These are phyloP conservation scores for Molossus molossus DNA, from an alignment of 2,797 vertebrate species.

Conservation along the genomic window DNA sequence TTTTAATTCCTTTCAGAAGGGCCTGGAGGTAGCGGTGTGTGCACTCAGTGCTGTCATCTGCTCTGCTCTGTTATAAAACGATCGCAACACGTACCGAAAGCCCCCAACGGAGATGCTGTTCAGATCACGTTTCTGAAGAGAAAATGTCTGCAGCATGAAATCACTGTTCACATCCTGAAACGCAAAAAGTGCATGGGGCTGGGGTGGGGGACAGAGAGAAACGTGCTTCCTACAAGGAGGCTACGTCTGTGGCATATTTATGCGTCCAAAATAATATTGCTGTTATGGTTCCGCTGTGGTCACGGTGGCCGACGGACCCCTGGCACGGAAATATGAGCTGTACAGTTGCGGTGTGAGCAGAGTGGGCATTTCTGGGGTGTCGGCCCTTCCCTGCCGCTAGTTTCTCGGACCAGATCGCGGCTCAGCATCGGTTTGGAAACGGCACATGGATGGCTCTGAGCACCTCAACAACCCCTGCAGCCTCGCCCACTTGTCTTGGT, in stretches of 20 bases:
- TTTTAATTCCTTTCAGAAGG: too few species aligned
- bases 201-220: too few species aligned
- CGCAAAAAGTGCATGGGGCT: background rate
- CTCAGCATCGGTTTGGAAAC: rapidly evolving
- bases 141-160: background rate
- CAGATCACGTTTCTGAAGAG: background rate
- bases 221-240: background rate
- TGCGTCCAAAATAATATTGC: too few species aligned
- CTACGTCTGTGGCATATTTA: rapidly evolving
- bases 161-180: background rate
- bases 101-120: background rate
- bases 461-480: too few species aligned
- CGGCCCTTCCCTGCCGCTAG: rapidly evolving
- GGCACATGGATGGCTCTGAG: too few species aligned
- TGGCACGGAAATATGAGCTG: background rate
- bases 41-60: too few species aligned
- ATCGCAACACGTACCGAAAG: background rate
- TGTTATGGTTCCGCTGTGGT: rapidly evolving
- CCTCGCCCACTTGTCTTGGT: too few species aligned
- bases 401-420: background rate
- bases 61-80: rapidly evolving
- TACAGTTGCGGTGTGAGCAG: background rate
- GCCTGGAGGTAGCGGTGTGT: rapidly evolving
- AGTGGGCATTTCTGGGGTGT: background rate
- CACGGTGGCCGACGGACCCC: too few species aligned